Conservation (phyloP, 1,140 invertebrate genomes). For the Hormaphis cornu region DNA sequence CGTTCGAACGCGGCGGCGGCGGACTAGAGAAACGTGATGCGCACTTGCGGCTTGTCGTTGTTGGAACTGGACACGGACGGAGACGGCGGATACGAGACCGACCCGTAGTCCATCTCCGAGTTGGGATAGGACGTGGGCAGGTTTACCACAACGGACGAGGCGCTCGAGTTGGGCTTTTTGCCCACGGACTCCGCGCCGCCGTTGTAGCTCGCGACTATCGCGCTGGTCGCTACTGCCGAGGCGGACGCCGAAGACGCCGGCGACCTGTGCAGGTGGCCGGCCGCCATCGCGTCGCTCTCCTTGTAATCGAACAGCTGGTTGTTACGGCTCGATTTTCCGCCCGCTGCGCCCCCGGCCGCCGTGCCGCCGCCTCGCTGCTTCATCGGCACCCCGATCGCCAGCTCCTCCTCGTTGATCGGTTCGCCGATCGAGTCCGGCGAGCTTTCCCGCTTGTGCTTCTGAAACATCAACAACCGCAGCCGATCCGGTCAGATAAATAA, state of each 20-base stretch:
- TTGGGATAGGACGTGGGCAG: slow-evolving; percentile 40
- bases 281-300: not conserved
- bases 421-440: not conserved
- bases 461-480: not conserved
- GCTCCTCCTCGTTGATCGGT: slow-evolving; percentile 33
- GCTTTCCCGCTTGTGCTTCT: slow-evolving; percentile 22
- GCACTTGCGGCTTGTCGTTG: slow-evolving; percentile 39
- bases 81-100: slow-evolving; percentile 37
- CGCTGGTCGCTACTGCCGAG: slow-evolving; percentile 8
- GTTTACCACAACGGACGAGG: slow-evolving; percentile 41
- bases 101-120: slow-evolving; percentile 40
- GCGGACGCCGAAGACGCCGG: slow-evolving; percentile 3
- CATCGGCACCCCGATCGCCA: slow-evolving; percentile 43
- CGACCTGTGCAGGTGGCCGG: not conserved
- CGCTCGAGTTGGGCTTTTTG: slow-evolving; percentile 41
- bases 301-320: slow-evolving; percentile 22
- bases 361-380: slow-evolving; percentile 31
- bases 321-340: slow-evolving; percentile 35
- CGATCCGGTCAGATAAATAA: not conserved
- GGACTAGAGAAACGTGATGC: slow-evolving; percentile 40
- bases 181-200: slow-evolving; percentile 35
- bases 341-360: slow-evolving; percentile 24
- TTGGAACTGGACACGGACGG: slow-evolving; percentile 37
- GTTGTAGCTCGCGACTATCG: slow-evolving; percentile 20
- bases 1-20: not conserved